Evolutionary conservation across 2,797 vertebrate species (phyloP).

Genomic region (Acipenser oxyrinchus): DNA sequence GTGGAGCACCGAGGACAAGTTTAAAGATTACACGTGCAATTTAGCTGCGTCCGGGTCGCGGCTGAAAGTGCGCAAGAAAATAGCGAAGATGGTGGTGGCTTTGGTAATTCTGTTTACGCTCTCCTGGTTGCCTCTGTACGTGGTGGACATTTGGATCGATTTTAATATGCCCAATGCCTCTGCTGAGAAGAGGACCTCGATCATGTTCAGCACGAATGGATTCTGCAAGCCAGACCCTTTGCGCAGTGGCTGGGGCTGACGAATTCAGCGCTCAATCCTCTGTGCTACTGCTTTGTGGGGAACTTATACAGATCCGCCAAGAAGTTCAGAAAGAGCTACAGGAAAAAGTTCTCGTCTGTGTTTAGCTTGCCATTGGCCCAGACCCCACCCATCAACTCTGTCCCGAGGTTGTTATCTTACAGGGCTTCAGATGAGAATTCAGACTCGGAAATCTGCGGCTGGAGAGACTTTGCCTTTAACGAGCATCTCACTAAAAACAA

Average conservation of each 20-base stretch:
- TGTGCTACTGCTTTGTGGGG: conserved; percentile 55
- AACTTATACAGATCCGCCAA: conserved; percentile 49
- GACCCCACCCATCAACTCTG: conserved; percentile 21
- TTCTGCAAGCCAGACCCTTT: conserved; percentile 48
- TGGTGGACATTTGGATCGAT: conserved; percentile 52
- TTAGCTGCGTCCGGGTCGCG: conserved; percentile 30
- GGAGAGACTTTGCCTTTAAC: conserved; percentile 13
- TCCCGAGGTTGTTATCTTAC: conserved; percentile 20
- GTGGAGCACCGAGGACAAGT: conserved; percentile 30
- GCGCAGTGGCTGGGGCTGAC: conserved; percentile 58
- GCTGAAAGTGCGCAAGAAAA: conserved; percentile 43
- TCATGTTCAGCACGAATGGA: conserved; percentile 39
- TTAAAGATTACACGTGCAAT: conserved; percentile 27
- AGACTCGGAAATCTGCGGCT: conserved; percentile 12
- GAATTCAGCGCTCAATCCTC: conserved; percentile 52
- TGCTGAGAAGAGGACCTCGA: conserved; percentile 18
- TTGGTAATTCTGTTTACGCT: conserved; percentile 52
- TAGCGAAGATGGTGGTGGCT: conserved; percentile 52
- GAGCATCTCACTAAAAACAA: conserved; percentile 27
- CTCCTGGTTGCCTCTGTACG: conserved; percentile 53
- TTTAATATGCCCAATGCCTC: conserved; percentile 40
- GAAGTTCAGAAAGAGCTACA: conserved; percentile 43
- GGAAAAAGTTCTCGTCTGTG: conserved; percentile 42
- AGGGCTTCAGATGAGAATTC: conserved; percentile 20
- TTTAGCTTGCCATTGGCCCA: conserved; percentile 31